These are phyloP conservation scores for Malurus cyaneus DNA, from an alignment of 2,113 vertebrate genomes.

Conservation along the genomic window DNA sequence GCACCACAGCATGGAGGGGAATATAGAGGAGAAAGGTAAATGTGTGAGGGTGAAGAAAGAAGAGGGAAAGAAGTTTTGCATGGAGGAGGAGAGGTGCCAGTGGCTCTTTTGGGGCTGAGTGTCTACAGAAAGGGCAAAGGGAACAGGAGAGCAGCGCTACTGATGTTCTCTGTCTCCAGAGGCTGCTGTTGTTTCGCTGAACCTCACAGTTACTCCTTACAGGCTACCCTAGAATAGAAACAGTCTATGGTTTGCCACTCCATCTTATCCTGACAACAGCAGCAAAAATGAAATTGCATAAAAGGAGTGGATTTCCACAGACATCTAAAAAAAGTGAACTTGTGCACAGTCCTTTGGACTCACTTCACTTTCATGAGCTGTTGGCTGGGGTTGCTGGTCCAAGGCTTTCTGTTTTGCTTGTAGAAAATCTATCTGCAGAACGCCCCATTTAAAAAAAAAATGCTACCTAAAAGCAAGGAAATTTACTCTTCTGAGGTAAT, in stretches of 20 bases:
- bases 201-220: neutral
- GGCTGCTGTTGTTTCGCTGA: neutral
- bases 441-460: neutral
- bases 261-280: neutral
- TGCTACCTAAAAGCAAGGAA: neutral
- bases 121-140: neutral
- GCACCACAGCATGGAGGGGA: neutral
- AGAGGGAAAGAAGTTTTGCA: neutral
- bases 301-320: neutral
- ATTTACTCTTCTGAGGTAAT: neutral
- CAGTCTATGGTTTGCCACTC: neutral
- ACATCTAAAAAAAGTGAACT: neutral
- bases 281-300: slow-evolving; percentile 13
- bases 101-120: neutral
- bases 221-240: neutral
- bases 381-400: neutral
- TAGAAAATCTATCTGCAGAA: neutral
- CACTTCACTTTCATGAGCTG: neutral
- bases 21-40: neutral
- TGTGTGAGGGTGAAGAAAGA: neutral
- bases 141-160: neutral
- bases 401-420: neutral
- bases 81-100: neutral
- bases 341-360: neutral
- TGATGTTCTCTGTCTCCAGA: neutral